Base-by-base conservation (phyloP, 2,113 vertebrate genomes). In the Rostratula benghalensis region DNA sequence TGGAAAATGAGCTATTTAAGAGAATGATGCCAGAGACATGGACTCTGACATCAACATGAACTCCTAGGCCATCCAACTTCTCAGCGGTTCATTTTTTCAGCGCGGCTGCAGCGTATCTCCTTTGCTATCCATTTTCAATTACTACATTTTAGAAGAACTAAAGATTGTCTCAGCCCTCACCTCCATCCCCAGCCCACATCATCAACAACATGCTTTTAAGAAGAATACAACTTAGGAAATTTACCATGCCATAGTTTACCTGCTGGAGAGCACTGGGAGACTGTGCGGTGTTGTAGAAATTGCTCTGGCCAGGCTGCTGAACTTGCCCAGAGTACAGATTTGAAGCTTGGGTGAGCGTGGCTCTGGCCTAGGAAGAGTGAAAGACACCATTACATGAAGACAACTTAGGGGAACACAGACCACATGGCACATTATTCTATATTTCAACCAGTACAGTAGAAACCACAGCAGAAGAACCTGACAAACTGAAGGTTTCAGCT, bases 311-410 rank as follows among this genome's bases (percentile, higher is more conserved):
- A 90, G 99, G 99, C 91, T 99, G 99, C 25, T 99, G 99, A 70
- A 99, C 98, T 98, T 99, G 99, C 75, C 99, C 99, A 67, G 99
- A 99, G 96, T 99, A 99, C 93, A 99, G 98, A 96, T 99, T 99
- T 78, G 99, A 99, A 98, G 99, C 99, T 97, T 99, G 99, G 96
- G 98, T 99, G 97, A 99, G 98, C 3, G 99, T 99, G 93, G 99
- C 99, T 96, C 99, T 99, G 86, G 99, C 99, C 99, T 99, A 97
- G 59, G 95, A 95, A 95, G 56, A 96, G 75, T 33, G 81, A 92
- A 45, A 97, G 9, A 75, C 46, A 88, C 12, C 41, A 45, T 30
- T n/a, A 69, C 24, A 31, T 60, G 10, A 61, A 15, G 15, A 74
- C 31, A 7, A 48, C 11, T 67, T 7, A 56, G 11, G 18, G 78